Base-by-base conservation (phyloP, 2,888 invertebrate genomes). In the Mythimna vitellina region DNA sequence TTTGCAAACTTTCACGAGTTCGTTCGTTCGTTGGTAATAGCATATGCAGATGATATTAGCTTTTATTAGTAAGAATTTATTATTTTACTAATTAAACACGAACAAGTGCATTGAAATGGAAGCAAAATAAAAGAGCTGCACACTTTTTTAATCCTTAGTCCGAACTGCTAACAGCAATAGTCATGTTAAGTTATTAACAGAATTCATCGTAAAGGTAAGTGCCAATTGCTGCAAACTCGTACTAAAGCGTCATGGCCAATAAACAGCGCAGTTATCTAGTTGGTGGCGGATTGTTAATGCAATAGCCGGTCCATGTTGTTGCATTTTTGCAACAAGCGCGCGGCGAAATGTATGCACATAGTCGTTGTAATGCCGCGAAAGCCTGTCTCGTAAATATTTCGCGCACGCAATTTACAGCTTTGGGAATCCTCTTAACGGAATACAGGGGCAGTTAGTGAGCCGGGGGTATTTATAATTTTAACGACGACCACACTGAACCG, bases 381-480 rank as follows among this genome's bases (percentile, higher is more conserved):
- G 92, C 92, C 92, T 94, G 95, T 94, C 95, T 95, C 95, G 94
- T 96, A 96, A 96, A 95, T 95, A 95, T 95, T 94, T 94, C 93
- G 91, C 87, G 89, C 90, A 94, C 93, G 92, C 94, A 95, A 96
- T 96, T 95, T 95, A 95, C 95, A 91, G 94, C 94, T 92, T 93
- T 93, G 93, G 92, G 93, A 94, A 94, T 95, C 94, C 95, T 95
- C 95, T 95, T 95, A 94, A 94, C 94, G 93, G 92, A 93, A 93
- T 93, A 94, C 93, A 91, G 90, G 91, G 93, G 93, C 93, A 93
- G 94, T 95, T 94, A 95, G 95, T 94, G 92, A 92, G 90, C 91
- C 88, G 88, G 89, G 86, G 91, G 92, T 92, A 93, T 94, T 93
- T 93, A 92, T 93, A 92, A 93, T 93, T 93, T 93, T 92, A 91